Base-by-base conservation (phyloP, 2,797 vertebrate species). In the Poecile montanus region DNA sequence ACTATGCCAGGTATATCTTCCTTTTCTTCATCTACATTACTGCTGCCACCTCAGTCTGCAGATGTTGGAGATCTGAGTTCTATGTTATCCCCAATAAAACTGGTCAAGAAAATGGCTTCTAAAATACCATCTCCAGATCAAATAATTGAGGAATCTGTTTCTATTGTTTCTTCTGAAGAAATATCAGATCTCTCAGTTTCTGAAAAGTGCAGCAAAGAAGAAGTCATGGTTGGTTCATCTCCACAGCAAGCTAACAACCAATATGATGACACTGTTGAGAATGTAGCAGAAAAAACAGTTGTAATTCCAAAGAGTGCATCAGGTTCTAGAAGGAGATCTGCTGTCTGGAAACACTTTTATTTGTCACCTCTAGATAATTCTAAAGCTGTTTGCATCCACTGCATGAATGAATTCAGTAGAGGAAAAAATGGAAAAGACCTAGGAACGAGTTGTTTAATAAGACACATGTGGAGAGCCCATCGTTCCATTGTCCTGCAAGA, bases 301-400 rank as follows among this genome's bases (percentile, higher is more conserved):
- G 98, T 98, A 36, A 98, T 98, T 81, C 98, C 98, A 42, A 99
- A 98, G 98, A 98, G 97, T 79, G 70, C 97, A 20, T 98, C 99
- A 1, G 99, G 98, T 93, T 99, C 99, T 61, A 98, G 99, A 42
- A 98, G 99, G 90, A 98, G 99, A 85, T 99, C 99, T 6, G 99
- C 99, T 29, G 99, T 99, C 36, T 99, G 99, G 99, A 99, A 99
- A 97, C 99, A 99, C 96, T 99, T 99, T 95, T 99, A 99, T 97
- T 98, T 99, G 93, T 99, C 99, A 0, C 99, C 99, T 51, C 96
- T 98, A 56, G 99, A 99, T 97, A 99, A 97, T 96, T 99, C 99
- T 91, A 99, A 99, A 98, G 99, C 99, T 15, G 99, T 99, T 45
- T 99, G 99, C 60, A 98, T 99, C 93, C 99, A 99, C 91, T 99